A percentile compares a stretch with the other conserved stretches of the same genome.
These are phyloP conservation scores for Acanthaster planci DNA, from an alignment of 35 echinoderm and acorn worm genomes.

Conservation along the genomic window DNA sequence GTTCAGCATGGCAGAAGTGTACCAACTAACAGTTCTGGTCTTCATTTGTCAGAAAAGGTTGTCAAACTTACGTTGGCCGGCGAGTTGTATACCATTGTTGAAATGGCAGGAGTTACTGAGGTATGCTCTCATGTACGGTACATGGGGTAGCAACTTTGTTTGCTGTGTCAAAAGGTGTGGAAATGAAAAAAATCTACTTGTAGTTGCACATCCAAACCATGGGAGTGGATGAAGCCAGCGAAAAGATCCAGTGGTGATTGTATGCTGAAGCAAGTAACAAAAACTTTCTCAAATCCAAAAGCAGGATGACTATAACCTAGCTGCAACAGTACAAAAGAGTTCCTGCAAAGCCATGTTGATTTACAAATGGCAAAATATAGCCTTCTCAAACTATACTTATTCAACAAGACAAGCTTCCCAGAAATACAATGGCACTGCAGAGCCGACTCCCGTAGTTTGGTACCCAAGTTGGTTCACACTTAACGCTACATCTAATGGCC, in stretches of 20 bases:
- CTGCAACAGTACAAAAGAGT: background rate
- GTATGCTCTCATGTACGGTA: background rate
- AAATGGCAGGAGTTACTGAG: background rate
- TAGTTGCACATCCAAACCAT: background rate
- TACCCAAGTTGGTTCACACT: no score
- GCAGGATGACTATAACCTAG: background rate
- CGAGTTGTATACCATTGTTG: background rate
- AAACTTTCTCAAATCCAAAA: background rate
- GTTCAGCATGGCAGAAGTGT: background rate
- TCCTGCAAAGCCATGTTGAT: background rate
- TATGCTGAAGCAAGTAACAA: conserved; percentile 11
- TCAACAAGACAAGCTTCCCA: no score
- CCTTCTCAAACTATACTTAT: no score
- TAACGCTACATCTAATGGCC: no score
- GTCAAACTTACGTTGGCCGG: background rate
- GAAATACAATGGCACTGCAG: no score
- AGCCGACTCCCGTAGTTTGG: no score
- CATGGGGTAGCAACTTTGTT: conserved; percentile 11
- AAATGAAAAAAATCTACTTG: background rate
- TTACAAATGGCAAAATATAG: no score
- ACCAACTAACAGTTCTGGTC: background rate
- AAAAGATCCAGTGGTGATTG: background rate
- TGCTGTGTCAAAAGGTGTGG: background rate
- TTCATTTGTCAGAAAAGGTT: background rate
- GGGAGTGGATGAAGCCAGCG: background rate